Percentiles rank a stretch among this genome's conserved stretches.
Conservation (phyloP, 2,113 vertebrate species). For the Chrysemys picta region DNA sequence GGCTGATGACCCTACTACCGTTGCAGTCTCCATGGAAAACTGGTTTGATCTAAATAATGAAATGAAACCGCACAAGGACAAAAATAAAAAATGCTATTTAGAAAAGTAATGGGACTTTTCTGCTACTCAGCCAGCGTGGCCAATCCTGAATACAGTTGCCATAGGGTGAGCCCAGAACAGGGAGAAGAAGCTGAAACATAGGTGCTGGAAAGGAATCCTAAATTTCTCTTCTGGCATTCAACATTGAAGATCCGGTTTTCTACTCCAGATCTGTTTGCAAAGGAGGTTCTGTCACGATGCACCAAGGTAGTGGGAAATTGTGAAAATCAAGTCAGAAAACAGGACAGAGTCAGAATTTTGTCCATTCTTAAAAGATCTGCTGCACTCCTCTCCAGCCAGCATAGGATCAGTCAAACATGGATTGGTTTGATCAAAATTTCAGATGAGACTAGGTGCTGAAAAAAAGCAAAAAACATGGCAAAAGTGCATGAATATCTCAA, state of each 20-base stretch:
- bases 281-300: neutral
- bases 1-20: neutral
- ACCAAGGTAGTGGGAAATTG: neutral
- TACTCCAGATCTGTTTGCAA: slow-evolving; percentile 17
- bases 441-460: neutral
- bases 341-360: neutral
- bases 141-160: neutral
- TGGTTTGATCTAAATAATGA: neutral
- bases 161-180: neutral
- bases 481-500: neutral
- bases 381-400: neutral
- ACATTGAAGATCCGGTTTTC: slow-evolving; percentile 11
- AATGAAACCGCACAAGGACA: neutral
- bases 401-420: neutral
- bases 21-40: neutral
- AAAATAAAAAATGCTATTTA: neutral
- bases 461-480: neutral
- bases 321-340: neutral
- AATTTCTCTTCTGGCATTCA: neutral
- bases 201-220: neutral
- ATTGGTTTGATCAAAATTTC: neutral
- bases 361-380: slow-evolving; percentile 1
- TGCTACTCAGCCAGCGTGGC: neutral
- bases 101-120: neutral
- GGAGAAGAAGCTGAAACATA: neutral